These are phyloP conservation scores for Neocrepidodera transversa DNA, from an alignment of 2,888 invertebrate species.

Conservation along the genomic window DNA sequence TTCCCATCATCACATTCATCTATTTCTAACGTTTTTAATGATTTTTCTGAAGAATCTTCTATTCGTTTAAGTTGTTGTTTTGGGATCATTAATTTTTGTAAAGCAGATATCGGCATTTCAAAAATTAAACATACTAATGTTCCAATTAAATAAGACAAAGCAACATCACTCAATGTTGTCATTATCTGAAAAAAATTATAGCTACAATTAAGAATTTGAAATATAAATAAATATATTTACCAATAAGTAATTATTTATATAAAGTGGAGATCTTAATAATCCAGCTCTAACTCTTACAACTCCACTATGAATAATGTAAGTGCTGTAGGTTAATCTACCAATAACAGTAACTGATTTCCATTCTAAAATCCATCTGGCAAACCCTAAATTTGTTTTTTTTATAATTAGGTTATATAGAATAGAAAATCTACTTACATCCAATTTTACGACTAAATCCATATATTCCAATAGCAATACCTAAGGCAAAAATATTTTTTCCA, in stretches of 20 bases:
- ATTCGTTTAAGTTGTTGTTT: not conserved
- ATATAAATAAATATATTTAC: slow-evolving; percentile 29
- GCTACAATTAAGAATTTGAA: not conserved
- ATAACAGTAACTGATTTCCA: slow-evolving; percentile 46
- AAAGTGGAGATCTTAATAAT: slow-evolving; percentile 41
- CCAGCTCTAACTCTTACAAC: slow-evolving; percentile 43
- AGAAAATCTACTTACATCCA: slow-evolving; percentile 44
- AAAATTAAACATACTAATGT: slow-evolving; percentile 48
- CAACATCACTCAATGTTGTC: slow-evolving; percentile 42
- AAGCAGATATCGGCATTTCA: slow-evolving; percentile 52
- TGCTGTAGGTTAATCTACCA: slow-evolving; percentile 51
- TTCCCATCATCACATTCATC: slow-evolving; percentile 6
- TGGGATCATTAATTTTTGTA: slow-evolving; percentile 47
- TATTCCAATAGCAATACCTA: slow-evolving; percentile 51
- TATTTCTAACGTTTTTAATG: slow-evolving; percentile 30
- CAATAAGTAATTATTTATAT: slow-evolving; percentile 39
- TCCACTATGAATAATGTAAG: slow-evolving; percentile 48
- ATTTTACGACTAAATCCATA: slow-evolving; percentile 45
- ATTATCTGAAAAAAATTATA: slow-evolving; percentile 39
- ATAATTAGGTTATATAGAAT: too few relatives aligned
- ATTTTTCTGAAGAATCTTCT: slow-evolving; percentile 29
- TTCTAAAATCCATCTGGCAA: slow-evolving; percentile 44
- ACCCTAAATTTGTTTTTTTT: slow-evolving; percentile 45
- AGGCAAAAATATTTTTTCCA: slow-evolving; percentile 57
- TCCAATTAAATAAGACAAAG: slow-evolving; percentile 46